Conservation (phyloP, 2,797 vertebrate species). For the Hippoglossus hippoglossus region DNA sequence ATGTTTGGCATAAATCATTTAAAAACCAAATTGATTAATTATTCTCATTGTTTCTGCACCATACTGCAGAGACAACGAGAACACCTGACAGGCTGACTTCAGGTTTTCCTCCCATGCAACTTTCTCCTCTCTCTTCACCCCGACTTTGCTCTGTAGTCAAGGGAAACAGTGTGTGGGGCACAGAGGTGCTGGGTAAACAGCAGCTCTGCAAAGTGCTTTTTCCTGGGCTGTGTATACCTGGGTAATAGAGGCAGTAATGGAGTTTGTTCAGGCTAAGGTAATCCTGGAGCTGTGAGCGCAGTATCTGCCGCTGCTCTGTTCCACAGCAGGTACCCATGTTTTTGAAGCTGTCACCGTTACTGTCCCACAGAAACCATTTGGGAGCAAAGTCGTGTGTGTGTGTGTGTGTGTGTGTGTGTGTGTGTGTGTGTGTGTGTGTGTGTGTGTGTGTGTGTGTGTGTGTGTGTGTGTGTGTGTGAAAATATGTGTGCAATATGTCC, state of each 20-base stretch:
- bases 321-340: conserved; percentile 64
- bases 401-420: conserved; percentile 15
- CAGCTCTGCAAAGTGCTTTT: conserved; percentile 74
- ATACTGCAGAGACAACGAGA: conserved; percentile 13
- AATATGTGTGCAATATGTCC: neutral
- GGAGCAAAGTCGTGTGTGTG: conserved; percentile 37
- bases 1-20: neutral
- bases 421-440: neutral
- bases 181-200: conserved; percentile 72
- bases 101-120: conserved; percentile 22
- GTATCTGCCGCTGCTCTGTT: conserved; percentile 70
- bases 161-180: conserved; percentile 53
- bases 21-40: neutral
- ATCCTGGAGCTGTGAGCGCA: conserved; percentile 66
- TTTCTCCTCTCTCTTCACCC: conserved; percentile 30
- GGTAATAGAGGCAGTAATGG: conserved; percentile 79
- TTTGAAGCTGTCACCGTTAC: conserved; percentile 61
- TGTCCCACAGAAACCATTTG: conserved; percentile 63
- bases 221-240: conserved; percentile 68
- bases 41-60: neutral
- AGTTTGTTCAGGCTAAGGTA: conserved; percentile 80
- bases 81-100: conserved; percentile 8
- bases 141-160: conserved; percentile 49
- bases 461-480: neutral
- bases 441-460: conserved; percentile 22